Evolutionary conservation across 2,113 vertebrate genomes (phyloP), one percentile per base, ranked within the genome.

Genomic region (Morone saxatilis): DNA sequence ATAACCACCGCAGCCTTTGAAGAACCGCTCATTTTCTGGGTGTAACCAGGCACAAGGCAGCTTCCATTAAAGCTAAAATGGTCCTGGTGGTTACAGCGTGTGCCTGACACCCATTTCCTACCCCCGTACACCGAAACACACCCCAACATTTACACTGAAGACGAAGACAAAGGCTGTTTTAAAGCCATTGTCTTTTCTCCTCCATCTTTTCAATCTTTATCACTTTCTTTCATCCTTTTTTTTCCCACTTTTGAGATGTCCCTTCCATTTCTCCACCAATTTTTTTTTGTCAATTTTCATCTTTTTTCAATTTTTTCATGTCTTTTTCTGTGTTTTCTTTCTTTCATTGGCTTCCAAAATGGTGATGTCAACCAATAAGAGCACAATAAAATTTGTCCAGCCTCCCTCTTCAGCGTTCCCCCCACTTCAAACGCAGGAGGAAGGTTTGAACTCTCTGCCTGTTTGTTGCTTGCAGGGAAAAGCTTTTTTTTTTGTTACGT

Each of bases 391-490:
- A 41, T 82, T 50, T 68, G 14, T 50, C 36, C 53, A 41, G 54
- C 54, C 25, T 47, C 76, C 67, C 22, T 71, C 71, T 59, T 38
- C 31, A 80, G 31, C 16, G n/a, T 14, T 22, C 22, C 50, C 31
- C 0, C 11, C 22, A 67, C 84, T 84, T 75, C 63, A 85, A 85
- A 83, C 67, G 63, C 59, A 59, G 43, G 59, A 72, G 48, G 7
- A 50, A 19, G 50, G 80, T 80, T 81, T 78, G 67, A 89, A 76
- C 66, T 81, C 71, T 48, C 67, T 22, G 72, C 47, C 54, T 71
- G 51, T 66, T 73, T 71, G 71, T 47, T 63, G 65, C 73, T 62
- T 3, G 36, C 11, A 71, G 47, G 70, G 76, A 80, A 81, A 86
- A 84, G 78, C 62, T 56, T 82, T 69, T 75, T 75, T 85, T 87